phyloP scores from a whole-genome alignment of 1,140 invertebrate species.

The Polypedilum pembai region DNA sequence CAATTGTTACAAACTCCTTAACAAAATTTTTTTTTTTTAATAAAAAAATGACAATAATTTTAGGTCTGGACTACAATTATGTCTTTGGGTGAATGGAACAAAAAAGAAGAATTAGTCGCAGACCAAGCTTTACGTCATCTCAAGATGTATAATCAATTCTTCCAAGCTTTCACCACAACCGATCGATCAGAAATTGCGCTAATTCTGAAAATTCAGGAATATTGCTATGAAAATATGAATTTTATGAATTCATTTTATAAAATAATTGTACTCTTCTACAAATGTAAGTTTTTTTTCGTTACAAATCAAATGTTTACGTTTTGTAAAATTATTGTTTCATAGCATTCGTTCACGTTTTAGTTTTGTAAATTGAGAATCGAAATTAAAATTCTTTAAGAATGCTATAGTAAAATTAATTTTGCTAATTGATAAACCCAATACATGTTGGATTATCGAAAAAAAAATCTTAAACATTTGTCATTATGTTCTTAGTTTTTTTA shows the following conservation, averaged over 20 bases:
- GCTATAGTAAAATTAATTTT: neutral
- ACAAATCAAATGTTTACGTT: neutral
- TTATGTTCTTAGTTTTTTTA: conserved; percentile 28
- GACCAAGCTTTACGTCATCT: conserved; percentile 90
- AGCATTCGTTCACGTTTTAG: neutral
- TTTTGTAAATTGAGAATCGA: neutral
- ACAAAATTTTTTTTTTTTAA: too few species aligned
- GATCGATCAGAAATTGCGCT: conserved; percentile 79
- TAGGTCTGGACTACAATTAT: conserved; percentile 92
- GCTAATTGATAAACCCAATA: neutral
- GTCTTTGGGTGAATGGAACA: conserved; percentile 94
- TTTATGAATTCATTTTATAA: conserved; percentile 98
- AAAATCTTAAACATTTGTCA: neutral
- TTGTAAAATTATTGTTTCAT: neutral
- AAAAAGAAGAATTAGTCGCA: conserved; percentile 92
- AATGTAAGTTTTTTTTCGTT: conserved; percentile 54
- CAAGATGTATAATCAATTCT: conserved; percentile 72
- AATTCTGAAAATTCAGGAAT: conserved; percentile 88
- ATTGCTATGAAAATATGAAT: conserved; percentile 97
- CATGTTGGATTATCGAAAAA: neutral
- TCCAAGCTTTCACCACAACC: conserved; percentile 76
- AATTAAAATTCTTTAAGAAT: neutral
- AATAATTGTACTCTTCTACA: conserved; percentile 92
- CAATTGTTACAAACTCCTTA: too few species aligned
- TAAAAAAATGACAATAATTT: conserved; percentile 22